Evolutionary conservation across 2,888 invertebrate genomes (phyloP), one percentile per base, ranked within the genome.

Genomic region (Drosophila monieri): DNA sequence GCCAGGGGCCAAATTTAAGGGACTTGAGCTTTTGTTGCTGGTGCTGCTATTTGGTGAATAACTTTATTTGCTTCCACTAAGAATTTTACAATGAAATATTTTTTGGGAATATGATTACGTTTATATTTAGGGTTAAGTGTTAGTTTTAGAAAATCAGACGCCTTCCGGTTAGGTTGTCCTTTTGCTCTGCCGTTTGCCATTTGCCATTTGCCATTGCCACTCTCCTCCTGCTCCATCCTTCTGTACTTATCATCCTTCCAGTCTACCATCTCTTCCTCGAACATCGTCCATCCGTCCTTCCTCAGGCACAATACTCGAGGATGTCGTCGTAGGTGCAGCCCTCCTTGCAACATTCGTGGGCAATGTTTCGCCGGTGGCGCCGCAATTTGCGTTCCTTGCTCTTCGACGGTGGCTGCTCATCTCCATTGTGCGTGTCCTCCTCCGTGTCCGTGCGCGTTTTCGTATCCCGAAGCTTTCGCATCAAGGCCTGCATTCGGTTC

Each of bases 71-170:
- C 70, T 79, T 83, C 77, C 84, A 77, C 83, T 69, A 85, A 56
- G 52, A 83, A 83, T 79, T 81, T 87, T 85, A 88, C 88, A 83
- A 83, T 83, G 77, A 83, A 78, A 85, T 81, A 81, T 87, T 87
- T 79, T 87, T 79, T 59, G 68, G 35, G 69, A 73, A 75, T 72
- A 79, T 61, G 55, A 78, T 76, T 80, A 77, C 58, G 51, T 67
- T 81, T 78, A 81, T 21, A 41, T 61, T 71, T 58, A 37, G 49
- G 59, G 60, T 61, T 83, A 80, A 68, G 66, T 84, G 64, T 35
- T 35, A n/a, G 35, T 35, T 35, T 35, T 80, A 80, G 67, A 52
- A 73, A 78, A 84, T 71, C 77, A 76, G 67, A 71, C 37, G 55
- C 39, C 47, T 32, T 65, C 54, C 47, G 21, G 48, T 56, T 35